These are phyloP conservation scores for Mimachlamys varia DNA, from an alignment of 2,888 invertebrate genomes.

Conservation along the genomic window DNA sequence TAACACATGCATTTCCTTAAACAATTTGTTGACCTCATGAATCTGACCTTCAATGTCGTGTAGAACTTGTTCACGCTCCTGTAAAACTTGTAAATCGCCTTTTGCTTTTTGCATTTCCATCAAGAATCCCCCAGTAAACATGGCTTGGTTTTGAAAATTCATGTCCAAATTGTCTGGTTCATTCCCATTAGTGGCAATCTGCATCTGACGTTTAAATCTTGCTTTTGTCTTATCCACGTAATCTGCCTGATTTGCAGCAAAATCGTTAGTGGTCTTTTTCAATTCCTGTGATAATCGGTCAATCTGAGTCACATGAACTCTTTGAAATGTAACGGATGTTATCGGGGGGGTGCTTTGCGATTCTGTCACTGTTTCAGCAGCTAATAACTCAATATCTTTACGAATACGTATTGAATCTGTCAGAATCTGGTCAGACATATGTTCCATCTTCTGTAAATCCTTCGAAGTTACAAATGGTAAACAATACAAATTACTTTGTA, in stretches of 20 bases:
- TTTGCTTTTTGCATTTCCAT: slow-evolving; percentile 68
- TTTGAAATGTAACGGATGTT: slow-evolving; percentile 45
- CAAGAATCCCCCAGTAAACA: slow-evolving; percentile 70
- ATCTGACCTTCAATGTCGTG: slow-evolving; percentile 71
- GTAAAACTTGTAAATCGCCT: slow-evolving; percentile 65
- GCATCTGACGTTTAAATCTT: slow-evolving; percentile 64
- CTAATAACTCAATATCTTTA: slow-evolving; percentile 58
- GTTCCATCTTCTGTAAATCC: slow-evolving; percentile 65
- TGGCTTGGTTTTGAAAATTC: slow-evolving; percentile 54
- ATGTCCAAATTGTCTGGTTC: slow-evolving; percentile 43
- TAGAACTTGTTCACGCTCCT: slow-evolving; percentile 69
- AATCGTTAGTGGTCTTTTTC: slow-evolving; percentile 65
- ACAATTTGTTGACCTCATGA: slow-evolving; percentile 70
- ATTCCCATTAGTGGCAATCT: slow-evolving; percentile 57
- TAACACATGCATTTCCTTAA: slow-evolving; percentile 70
- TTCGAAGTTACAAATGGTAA: slow-evolving; percentile 64
- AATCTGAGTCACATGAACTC: slow-evolving; percentile 56
- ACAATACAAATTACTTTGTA: slow-evolving; percentile 66
- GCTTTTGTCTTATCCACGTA: slow-evolving; percentile 72
- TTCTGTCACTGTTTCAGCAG: slow-evolving; percentile 43
- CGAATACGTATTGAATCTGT: slow-evolving; percentile 61
- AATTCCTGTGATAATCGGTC: slow-evolving; percentile 65
- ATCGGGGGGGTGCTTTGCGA: slow-evolving; percentile 46
- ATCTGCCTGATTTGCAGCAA: slow-evolving; percentile 67
- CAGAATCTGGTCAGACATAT: slow-evolving; percentile 63